Percentiles rank a stretch among this genome's conserved stretches.
Conservation (phyloP, 2,113 vertebrate species). For the Pachyramphus minor region DNA sequence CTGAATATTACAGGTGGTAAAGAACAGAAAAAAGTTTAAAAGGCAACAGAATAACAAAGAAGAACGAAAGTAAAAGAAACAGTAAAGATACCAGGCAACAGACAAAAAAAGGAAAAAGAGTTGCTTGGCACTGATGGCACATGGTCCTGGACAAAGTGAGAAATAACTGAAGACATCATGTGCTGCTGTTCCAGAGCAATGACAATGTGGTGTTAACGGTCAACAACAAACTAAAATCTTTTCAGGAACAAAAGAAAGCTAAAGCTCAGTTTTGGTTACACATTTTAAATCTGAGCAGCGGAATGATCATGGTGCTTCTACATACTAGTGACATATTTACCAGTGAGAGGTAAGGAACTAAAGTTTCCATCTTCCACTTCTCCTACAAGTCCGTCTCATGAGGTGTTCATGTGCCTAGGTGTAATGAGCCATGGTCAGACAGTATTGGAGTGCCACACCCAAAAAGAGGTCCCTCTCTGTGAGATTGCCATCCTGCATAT, state of each 20-base stretch:
- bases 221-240: background rate
- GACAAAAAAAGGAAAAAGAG: background rate
- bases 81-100: background rate
- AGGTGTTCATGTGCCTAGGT: fast-evolving
- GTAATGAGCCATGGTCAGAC: background rate
- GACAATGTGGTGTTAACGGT: background rate
- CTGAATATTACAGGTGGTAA: background rate
- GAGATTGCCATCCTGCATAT: background rate
- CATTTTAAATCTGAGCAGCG: background rate
- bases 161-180: background rate
- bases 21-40: background rate
- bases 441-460: background rate
- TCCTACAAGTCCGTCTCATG: background rate
- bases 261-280: background rate
- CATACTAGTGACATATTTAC: background rate
- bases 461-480: background rate
- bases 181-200: background rate
- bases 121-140: background rate
- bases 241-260: background rate
- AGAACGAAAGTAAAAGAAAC: background rate
- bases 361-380: background rate
- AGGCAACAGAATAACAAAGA: background rate
- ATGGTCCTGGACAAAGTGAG: background rate
- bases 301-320: background rate
- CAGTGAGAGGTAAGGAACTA: background rate